These are phyloP conservation scores for Magallana gigas DNA, from an alignment of 1,140 invertebrate species.

Conservation along the genomic window DNA sequence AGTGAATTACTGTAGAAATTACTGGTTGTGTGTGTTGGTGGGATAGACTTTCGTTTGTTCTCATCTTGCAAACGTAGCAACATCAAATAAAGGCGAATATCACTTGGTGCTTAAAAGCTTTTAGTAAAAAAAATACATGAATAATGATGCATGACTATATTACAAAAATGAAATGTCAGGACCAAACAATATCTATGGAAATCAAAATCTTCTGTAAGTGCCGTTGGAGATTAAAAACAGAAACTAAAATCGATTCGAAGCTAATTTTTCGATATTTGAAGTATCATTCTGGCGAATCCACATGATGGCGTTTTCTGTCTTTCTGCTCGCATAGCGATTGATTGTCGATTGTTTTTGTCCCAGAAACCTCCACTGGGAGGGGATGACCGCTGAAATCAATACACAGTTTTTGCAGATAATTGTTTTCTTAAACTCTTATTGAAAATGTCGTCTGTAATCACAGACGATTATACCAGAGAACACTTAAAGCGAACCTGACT, in stretches of 20 bases:
- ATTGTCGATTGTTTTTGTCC: conserved; percentile 29
- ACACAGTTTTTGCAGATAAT: not conserved
- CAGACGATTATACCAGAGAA: not conserved
- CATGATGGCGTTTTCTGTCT: not conserved
- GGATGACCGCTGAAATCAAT: not conserved
- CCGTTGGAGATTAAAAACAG: not conserved
- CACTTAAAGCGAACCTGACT: not conserved
- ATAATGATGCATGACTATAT: too few species aligned
- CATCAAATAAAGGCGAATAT: too few species aligned
- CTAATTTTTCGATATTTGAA: not conserved
- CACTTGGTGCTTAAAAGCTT: too few species aligned
- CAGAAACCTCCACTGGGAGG: not conserved
- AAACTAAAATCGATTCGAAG: not conserved
- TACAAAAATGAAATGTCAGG: too few species aligned
- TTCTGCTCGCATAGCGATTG: not conserved
- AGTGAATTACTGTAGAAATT: too few species aligned
- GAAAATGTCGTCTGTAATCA: not conserved
- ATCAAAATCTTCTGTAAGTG: not conserved
- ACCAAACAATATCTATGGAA: not conserved
- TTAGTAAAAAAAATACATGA: too few species aligned
- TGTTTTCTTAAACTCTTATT: conserved; percentile 9
- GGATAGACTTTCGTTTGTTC: too few species aligned
- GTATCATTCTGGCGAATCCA: not conserved
- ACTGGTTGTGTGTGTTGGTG: too few species aligned
- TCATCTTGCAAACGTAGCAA: too few species aligned